A percentile compares a stretch with the other conserved stretches of the same genome.
Conservation (phyloP, 2,888 invertebrate species). For the Acleris emargana region DNA sequence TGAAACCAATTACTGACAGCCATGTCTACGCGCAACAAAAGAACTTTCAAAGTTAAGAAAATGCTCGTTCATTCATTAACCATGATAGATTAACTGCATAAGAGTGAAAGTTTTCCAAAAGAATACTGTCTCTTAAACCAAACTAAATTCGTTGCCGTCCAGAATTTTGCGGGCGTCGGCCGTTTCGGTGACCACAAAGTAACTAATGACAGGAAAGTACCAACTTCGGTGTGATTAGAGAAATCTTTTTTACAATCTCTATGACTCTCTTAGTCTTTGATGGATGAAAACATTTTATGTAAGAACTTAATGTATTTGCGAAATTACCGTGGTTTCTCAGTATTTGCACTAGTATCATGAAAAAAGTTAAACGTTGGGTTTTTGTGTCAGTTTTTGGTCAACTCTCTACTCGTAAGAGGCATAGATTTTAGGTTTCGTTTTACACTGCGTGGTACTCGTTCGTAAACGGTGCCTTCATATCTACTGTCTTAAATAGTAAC, state of each 20-base stretch:
- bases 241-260: constrained; percentile 53
- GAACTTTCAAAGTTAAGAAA: constrained; percentile 57
- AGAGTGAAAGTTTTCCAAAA: constrained; percentile 70
- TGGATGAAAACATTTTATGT: constrained; percentile 29
- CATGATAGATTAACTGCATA: constrained; percentile 61
- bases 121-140: constrained; percentile 59
- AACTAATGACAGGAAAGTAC: constrained; percentile 75
- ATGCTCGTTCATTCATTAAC: constrained; percentile 59
- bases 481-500: too few relatives aligned
- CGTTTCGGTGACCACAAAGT: constrained; percentile 62
- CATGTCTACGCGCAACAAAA: constrained; percentile 52
- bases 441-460: neutral
- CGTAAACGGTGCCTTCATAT: neutral
- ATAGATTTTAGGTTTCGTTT: neutral
- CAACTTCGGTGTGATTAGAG: constrained; percentile 53
- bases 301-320: constrained; percentile 17
- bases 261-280: constrained; percentile 43
- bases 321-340: constrained; percentile 10
- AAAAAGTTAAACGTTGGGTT: constrained; percentile 2
- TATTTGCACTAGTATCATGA: neutral
- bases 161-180: constrained; percentile 57
- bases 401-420: constrained; percentile 1
- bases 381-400: neutral
- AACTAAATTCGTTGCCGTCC: constrained; percentile 63
- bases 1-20: constrained; percentile 54